These are phyloP conservation scores for Patella pellucida DNA, from an alignment of 2,888 invertebrate genomes.

Conservation along the genomic window DNA sequence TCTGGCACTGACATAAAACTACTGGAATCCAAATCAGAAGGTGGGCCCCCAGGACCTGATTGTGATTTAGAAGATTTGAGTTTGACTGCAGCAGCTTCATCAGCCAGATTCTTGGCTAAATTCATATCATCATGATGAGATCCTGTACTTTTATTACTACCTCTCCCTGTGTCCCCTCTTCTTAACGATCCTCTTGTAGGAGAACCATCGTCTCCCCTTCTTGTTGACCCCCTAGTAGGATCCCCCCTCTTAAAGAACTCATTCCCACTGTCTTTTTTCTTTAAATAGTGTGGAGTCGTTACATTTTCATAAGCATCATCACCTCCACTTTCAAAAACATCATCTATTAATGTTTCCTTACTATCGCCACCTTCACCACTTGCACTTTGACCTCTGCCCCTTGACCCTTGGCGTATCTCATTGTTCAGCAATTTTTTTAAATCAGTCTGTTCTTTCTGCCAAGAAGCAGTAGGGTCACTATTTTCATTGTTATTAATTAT, in stretches of 20 bases:
- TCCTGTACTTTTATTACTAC: neutral
- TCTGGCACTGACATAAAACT: conserved; percentile 3
- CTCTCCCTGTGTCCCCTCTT: neutral
- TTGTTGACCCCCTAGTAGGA: neutral
- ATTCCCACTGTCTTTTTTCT: no score
- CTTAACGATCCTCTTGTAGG: neutral
- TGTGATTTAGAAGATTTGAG: neutral
- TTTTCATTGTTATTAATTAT: conserved; percentile 3
- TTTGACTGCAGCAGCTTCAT: neutral
- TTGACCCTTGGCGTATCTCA: conserved; percentile 14
- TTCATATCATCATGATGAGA: neutral
- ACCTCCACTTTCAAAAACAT: conserved; percentile 34
- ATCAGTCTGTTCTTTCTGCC: conserved; percentile 8
- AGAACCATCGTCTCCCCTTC: neutral
- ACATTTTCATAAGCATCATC: conserved; percentile 19
- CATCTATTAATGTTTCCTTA: conserved; percentile 34
- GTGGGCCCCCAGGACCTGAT: neutral
- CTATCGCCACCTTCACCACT: neutral
- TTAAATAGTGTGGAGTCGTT: conserved; percentile 12
- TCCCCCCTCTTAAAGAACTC: no score
- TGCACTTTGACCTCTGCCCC: conserved; percentile 12
- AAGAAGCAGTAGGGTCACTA: conserved; percentile 4
- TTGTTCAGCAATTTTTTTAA: conserved; percentile 11
- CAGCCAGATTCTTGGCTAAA: neutral
- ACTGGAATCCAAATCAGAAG: neutral